Conservation (phyloP, 2,113 vertebrate genomes). For the Rhinoderma darwinii region DNA sequence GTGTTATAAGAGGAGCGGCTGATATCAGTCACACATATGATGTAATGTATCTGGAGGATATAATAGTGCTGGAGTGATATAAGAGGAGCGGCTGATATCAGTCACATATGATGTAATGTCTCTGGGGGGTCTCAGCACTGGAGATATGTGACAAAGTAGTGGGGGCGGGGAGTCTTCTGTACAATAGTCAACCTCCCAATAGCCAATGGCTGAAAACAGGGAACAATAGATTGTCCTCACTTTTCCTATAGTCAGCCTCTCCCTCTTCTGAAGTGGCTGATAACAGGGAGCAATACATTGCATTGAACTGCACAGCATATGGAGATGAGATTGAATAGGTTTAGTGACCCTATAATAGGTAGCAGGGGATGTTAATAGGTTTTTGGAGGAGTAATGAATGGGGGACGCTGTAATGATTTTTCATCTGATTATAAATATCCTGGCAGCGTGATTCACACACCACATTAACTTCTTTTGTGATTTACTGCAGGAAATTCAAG, state of each 20-base stretch:
- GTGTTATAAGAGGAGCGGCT: not conserved
- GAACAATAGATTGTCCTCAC: too few species aligned
- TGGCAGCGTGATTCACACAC: constrained; percentile 7
- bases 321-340: not conserved
- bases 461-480: not conserved
- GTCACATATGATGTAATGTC: not conserved
- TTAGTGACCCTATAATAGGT: too few species aligned
- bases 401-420: not conserved
- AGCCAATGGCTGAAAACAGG: not conserved
- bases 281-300: not conserved
- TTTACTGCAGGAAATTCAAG: not conserved
- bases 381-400: not conserved
- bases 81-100: not conserved
- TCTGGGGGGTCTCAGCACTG: not conserved
- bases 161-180: not conserved
- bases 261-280: not conserved
- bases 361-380: not conserved
- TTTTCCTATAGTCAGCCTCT: not conserved
- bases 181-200: not conserved
- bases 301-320: not conserved
- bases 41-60: not conserved
- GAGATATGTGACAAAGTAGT: not conserved
- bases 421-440: not conserved
- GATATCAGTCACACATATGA: not conserved
- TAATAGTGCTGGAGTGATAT: not conserved